Conservation (phyloP, 1,140 invertebrate genomes). For the Adelges cooleyi region DNA sequence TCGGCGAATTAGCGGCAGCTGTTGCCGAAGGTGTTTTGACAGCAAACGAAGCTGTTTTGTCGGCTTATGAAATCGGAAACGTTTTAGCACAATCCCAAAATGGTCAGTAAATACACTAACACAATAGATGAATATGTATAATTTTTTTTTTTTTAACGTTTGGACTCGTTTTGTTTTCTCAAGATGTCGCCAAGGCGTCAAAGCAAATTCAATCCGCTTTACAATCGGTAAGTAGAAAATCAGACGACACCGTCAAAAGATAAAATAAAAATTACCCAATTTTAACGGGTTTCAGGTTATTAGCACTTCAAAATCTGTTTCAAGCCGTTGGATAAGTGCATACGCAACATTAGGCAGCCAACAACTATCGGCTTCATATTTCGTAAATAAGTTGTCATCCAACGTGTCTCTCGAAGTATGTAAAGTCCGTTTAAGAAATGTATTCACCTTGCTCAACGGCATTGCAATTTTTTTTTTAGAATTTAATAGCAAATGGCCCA, state of each 20-base stretch:
- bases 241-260: too few species aligned
- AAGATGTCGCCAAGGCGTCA: neutral
- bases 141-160: neutral
- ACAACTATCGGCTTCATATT: constrained; percentile 49
- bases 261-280: neutral
- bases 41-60: constrained; percentile 67
- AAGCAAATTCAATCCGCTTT: constrained; percentile 3
- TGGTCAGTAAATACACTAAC: neutral
- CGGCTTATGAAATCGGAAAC: constrained; percentile 52
- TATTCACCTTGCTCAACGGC: neutral
- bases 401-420: constrained; percentile 36
- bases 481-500: neutral
- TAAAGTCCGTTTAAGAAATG: neutral
- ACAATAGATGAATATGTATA: neutral
- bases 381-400: constrained; percentile 57
- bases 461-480: neutral
- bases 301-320: constrained; percentile 41
- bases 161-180: neutral
- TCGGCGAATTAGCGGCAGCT: constrained; percentile 72
- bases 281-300: constrained; percentile 39
- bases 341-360: constrained; percentile 42
- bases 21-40: constrained; percentile 79
- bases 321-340: constrained; percentile 48
- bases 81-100: constrained; percentile 34
- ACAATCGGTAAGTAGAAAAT: neutral